A percentile compares a stretch with the other conserved stretches of the same genome.
Conservation (phyloP, 2,797 vertebrate genomes). For the Clarias pachynema region DNA sequence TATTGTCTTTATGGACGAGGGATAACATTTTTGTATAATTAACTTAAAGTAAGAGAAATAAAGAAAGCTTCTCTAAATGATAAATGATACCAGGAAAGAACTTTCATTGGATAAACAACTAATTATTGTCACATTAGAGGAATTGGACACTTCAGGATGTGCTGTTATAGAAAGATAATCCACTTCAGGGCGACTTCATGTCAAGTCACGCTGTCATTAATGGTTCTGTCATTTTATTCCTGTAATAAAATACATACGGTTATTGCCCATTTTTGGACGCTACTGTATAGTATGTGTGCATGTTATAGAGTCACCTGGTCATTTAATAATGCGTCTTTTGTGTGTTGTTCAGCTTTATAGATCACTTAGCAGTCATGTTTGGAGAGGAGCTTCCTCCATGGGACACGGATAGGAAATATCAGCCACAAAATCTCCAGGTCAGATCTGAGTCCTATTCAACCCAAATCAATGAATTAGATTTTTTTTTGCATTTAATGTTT, state of each 20-base stretch:
- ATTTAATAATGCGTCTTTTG: background rate
- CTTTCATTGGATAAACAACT: background rate
- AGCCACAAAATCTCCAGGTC: slow-evolving; percentile 84
- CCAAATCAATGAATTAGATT: background rate
- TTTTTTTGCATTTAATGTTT: too few species aligned
- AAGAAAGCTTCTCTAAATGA: background rate
- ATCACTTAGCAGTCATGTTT: slow-evolving; percentile 92
- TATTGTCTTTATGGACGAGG: background rate
- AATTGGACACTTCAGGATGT: background rate
- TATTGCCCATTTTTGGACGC: background rate
- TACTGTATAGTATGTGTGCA: background rate
- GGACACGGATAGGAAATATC: slow-evolving; percentile 90
- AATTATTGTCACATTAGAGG: background rate
- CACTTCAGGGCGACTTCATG: background rate
- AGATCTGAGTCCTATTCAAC: slow-evolving; percentile 41
- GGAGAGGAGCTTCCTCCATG: slow-evolving; percentile 87
- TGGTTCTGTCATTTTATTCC: background rate
- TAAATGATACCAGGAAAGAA: background rate
- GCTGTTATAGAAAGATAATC: background rate
- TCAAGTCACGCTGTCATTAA: background rate
- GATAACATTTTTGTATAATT: background rate
- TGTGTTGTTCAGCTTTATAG: slow-evolving; percentile 78
- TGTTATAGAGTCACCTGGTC: background rate
- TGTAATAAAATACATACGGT: background rate
- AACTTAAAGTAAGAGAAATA: background rate